Evolutionary conservation across 2,113 vertebrate species (phyloP).

Genomic region (Apistogramma diplotaenia): DNA sequence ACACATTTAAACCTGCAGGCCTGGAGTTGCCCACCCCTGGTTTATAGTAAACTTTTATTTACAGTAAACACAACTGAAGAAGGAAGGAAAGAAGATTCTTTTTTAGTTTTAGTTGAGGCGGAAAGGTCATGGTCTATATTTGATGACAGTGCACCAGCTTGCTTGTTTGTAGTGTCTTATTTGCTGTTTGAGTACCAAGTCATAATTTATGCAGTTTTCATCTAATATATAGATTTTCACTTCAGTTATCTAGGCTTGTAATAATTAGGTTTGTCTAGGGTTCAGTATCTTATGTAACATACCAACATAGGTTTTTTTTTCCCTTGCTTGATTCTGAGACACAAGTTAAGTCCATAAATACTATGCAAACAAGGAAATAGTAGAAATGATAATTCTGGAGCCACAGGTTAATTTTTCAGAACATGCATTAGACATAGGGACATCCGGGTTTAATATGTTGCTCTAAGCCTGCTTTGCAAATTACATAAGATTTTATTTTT

Average conservation of each 20-base stretch:
- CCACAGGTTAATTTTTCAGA: background rate
- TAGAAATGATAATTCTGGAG: background rate
- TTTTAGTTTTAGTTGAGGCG: background rate
- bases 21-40: too few relatives aligned
- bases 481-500: slow-evolving; percentile 19
- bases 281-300: background rate
- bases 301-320: background rate
- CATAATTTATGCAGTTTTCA: background rate
- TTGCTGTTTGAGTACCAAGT: background rate
- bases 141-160: slow-evolving; percentile 1
- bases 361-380: background rate
- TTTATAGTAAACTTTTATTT: background rate
- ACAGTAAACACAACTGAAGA: slow-evolving; percentile 14
- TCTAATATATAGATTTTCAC: background rate
- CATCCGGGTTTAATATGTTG: background rate
- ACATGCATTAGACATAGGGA: background rate
- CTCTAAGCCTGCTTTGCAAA: slow-evolving; percentile 3
- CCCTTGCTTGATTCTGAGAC: background rate
- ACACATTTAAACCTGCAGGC: too few relatives aligned
- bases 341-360: background rate
- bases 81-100: background rate
- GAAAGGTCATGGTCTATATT: background rate
- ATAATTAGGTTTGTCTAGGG: background rate
- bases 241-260: background rate
- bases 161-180: too few relatives aligned